A percentile compares a stretch with the other conserved stretches of the same genome.
Evolutionary conservation across 92 coral and sea anemone genomes (phyloP).

Genomic region (Porites divaricata): DNA sequence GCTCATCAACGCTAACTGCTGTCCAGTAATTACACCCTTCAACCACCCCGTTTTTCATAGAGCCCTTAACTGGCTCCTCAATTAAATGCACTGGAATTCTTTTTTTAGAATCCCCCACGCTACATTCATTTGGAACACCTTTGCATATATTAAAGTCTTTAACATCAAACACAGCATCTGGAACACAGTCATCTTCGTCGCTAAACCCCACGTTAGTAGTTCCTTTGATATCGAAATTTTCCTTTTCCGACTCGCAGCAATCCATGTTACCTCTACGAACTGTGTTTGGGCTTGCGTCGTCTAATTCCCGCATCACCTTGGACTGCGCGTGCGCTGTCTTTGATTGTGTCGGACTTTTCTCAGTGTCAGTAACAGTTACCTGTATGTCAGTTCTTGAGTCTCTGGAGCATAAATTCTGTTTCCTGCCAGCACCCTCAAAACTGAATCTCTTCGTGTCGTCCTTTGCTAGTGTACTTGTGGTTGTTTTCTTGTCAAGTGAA

Average conservation of each 20-base stretch:
- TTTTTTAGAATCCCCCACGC: neutral
- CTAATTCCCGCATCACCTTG: neutral
- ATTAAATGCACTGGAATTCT: neutral
- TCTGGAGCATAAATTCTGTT: neutral
- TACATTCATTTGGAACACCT: too few relatives aligned
- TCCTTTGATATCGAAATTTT: conserved; percentile 5
- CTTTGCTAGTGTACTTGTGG: conserved; percentile 30
- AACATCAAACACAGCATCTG: neutral
- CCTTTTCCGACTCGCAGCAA: conserved; percentile 28
- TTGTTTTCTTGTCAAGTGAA: conserved; percentile 7
- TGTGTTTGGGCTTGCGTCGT: neutral
- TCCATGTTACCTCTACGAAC: conserved; percentile 37
- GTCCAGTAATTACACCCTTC: neutral
- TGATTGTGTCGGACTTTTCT: neutral
- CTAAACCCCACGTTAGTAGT: conserved; percentile 26
- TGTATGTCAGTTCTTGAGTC: neutral
- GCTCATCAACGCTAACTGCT: neutral
- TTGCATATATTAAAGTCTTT: neutral
- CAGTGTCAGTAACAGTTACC: conserved; percentile 5
- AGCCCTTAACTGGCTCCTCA: neutral
- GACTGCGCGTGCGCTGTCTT: neutral
- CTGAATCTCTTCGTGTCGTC: conserved; percentile 15
- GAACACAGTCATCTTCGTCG: conserved; percentile 11
- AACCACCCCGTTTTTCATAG: too few relatives aligned
- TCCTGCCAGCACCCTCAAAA: conserved; percentile 8